These are phyloP conservation scores for Python bivittatus DNA, from an alignment of 2,113 vertebrate species.

Conservation along the genomic window DNA sequence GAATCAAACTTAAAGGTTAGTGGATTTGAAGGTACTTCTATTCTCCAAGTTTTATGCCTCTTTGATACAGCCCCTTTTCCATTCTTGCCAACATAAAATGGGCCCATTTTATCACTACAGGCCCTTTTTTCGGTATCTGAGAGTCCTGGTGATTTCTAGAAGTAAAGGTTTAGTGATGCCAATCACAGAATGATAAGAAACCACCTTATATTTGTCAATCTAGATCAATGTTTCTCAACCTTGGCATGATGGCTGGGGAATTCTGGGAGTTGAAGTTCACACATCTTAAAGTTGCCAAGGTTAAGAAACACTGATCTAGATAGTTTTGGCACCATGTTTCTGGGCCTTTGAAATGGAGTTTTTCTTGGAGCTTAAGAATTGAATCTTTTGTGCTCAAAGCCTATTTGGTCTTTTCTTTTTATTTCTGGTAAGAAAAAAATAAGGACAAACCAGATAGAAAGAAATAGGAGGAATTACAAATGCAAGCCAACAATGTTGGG, in stretches of 20 bases:
- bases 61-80: not conserved
- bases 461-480: not conserved
- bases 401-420: not conserved
- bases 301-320: no score
- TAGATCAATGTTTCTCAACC: not conserved
- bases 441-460: not conserved
- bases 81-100: not conserved
- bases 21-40: not conserved
- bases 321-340: not conserved
- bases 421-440: not conserved
- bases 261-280: not conserved
- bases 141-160: not conserved
- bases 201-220: not conserved
- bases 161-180: no score
- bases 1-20: not conserved
- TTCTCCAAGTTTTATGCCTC: not conserved
- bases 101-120: not conserved
- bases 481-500: not conserved
- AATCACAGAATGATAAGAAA: no score
- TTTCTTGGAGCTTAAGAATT: not conserved
- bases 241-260: no score
- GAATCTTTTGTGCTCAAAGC: not conserved
- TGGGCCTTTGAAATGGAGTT: not conserved
- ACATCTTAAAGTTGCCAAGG: not conserved
- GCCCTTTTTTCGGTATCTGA: not conserved